A percentile compares a stretch with the other conserved stretches of the same genome.
phyloP scores from a whole-genome alignment of 2,113 vertebrate species.

The Tricholaema leucomelas region DNA sequence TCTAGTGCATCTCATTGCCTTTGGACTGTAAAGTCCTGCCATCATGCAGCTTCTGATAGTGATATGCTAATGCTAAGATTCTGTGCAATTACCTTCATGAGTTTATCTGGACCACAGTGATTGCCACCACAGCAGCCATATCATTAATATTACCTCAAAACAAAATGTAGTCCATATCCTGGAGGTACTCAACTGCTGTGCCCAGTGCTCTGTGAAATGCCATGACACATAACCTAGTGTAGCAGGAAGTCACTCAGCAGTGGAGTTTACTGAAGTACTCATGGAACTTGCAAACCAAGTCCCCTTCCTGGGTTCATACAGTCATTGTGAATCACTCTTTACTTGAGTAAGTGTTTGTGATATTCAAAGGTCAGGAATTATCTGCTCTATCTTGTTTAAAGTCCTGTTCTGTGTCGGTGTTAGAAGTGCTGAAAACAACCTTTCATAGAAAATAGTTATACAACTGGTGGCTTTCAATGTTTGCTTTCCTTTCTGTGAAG shows the following conservation, averaged over 20 bases:
- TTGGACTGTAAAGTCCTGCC: background rate
- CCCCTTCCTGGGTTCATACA: background rate
- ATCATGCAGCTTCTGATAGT: background rate
- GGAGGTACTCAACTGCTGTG: background rate
- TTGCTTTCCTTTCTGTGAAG: background rate
- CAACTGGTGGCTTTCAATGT: background rate
- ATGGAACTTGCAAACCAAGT: background rate
- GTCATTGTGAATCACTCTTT: background rate
- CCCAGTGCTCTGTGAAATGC: background rate
- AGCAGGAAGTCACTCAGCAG: background rate
- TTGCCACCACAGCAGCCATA: background rate
- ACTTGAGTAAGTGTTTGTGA: background rate
- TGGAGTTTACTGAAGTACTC: background rate
- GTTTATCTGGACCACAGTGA: background rate
- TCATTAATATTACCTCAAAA: background rate
- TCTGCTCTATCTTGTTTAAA: slow-evolving; percentile 16
- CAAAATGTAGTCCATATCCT: background rate
- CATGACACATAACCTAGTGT: rapidly evolving
- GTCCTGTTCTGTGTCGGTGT: background rate
- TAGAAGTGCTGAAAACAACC: background rate
- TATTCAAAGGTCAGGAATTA: slow-evolving; percentile 46
- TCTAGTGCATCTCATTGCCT: background rate
- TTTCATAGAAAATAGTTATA: background rate
- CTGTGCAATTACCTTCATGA: background rate
- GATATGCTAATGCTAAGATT: background rate